Conservation (phyloP, 30 jellyfish, hydroid and myxozoan species). For the Aurelia aurita complex sp. Pacific region DNA sequence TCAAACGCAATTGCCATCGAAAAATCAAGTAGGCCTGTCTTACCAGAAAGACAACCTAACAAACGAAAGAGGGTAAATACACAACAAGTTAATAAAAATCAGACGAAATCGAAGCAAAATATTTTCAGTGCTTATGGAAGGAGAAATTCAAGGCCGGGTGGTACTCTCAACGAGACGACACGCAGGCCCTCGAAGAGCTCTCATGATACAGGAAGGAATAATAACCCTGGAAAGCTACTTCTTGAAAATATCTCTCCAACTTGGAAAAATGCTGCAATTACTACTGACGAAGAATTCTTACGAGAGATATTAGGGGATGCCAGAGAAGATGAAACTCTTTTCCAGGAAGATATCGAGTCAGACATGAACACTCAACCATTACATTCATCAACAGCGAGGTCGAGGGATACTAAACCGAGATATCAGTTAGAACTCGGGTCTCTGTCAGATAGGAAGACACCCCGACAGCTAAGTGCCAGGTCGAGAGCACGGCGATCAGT, state of each 20-base stretch:
- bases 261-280: slow-evolving; percentile 49
- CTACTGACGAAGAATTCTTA: slow-evolving; percentile 1
- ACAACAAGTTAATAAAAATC: neutral
- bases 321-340: neutral
- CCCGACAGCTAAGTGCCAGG: slow-evolving; percentile 23
- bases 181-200: neutral
- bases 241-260: slow-evolving; percentile 43
- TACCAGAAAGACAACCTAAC: neutral
- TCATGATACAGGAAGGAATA: neutral
- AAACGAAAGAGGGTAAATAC: neutral
- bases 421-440: slow-evolving; percentile 29
- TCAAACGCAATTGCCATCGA: slow-evolving; percentile 47
- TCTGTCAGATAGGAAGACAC: slow-evolving; percentile 18
- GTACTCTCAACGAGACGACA: neutral
- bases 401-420: slow-evolving; percentile 1
- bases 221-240: slow-evolving; percentile 1
- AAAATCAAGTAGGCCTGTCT: slow-evolving; percentile 21
- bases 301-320: neutral
- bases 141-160: neutral
- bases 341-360: neutral
- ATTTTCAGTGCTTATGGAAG: slow-evolving; percentile 5
- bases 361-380: neutral
- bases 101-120: neutral
- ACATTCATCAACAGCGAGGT: slow-evolving; percentile 31
- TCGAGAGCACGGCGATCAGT: slow-evolving; percentile 19